Base-by-base conservation (phyloP, 2,888 invertebrate species). In the Encarsia formosa region DNA sequence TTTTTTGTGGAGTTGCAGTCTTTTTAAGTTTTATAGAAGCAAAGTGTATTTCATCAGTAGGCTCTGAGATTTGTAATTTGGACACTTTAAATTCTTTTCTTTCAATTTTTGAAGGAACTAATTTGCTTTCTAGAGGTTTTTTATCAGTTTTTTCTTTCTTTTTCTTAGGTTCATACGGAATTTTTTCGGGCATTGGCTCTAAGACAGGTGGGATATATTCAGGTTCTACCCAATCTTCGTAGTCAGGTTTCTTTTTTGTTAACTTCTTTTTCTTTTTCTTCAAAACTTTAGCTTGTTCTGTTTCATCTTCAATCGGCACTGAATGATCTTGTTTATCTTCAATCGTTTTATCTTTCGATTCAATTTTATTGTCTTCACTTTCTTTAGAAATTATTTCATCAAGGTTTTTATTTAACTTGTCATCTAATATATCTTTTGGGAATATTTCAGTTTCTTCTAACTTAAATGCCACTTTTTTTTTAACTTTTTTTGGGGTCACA, bases 11-110 rank as follows among this genome's bases (percentile, higher is more conserved):
- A 9, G 74, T 70, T 18, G 75, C 63, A 2, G 79, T 75, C 65
- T 85, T 86, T 64, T 79, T 86, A 4, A 88, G 73, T 74, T 87
- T 87, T 3, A 87, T 75, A 70, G 83, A 79, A 49, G 82, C 81
- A 61, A 85, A 81, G 51, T 81, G 81, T 1, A 86, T 81, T 59
- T 81, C 76, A 42, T 72, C 70, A 49, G 76, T 65, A 32, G 80
- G 79, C 62, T 83, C 79, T 20, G 77, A 76, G 50, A 84, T 80
- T 71, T 84, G 79, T 6, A 84, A 62, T 69, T 83, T 80, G 26
- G 78, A 80, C 1, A 83, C 75, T 66, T 82, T 79, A 4, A 83
- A 73, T 65, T 82, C 79, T 41, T 80, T 76, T 54, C 78, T 76
- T 70, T 85, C 82, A 51, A 86, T 81, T 68, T 79, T 80, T 62